Evolutionary conservation across 2,888 invertebrate genomes (phyloP), one percentile per base, ranked within the genome.

Genomic region (Drosophila macrothrix): DNA sequence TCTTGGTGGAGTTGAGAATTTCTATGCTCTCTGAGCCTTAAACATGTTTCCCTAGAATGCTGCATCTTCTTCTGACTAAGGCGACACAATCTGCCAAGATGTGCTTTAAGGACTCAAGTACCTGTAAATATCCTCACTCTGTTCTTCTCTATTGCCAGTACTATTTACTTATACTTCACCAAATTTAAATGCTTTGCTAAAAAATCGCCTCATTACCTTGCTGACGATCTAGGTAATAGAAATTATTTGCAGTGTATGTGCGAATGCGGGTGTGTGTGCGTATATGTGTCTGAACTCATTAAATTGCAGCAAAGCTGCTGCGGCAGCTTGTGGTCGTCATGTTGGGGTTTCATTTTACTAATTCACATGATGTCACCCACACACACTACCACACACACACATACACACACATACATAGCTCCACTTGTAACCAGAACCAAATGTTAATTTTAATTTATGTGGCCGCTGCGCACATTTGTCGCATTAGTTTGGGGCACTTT

Each of bases 371-470:
- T 82, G 76, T 31, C 64, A 64, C 61, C 61, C 60, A 66, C 55
- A 59, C 67, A 53, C 37, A 63, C n/a, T n/a, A 50, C 56, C 37
- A 66, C 41, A 35, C 14, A 31, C 35, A 52, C 25, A 59, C 28
- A 64, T n/a, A n/a, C 49, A 31, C 31, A 31, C 49, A 39, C 9
- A 19, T 31, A 55, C 28, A 53, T 33, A 50, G 53, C 46, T 46
- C 16, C 46, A 67, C 54, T 61, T n/a, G 22, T 39, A 68, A 41
- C 53, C 63, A 69, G 68, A 67, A 71, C 53, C 76, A 70, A 90
- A 88, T 87, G 87, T 82, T 85, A 85, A 90, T 88, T 87, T 90
- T 90, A 90, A 87, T 87, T 87, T 90, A 90, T 87, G 88, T 90
- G 86, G 78, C 80, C 73, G 76, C 76, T 71, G 82, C 76, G 79